Evolutionary conservation across 2,113 vertebrate species (phyloP), one percentile per base, ranked within the genome.

Genomic region (Chlamydotis undulata): DNA sequence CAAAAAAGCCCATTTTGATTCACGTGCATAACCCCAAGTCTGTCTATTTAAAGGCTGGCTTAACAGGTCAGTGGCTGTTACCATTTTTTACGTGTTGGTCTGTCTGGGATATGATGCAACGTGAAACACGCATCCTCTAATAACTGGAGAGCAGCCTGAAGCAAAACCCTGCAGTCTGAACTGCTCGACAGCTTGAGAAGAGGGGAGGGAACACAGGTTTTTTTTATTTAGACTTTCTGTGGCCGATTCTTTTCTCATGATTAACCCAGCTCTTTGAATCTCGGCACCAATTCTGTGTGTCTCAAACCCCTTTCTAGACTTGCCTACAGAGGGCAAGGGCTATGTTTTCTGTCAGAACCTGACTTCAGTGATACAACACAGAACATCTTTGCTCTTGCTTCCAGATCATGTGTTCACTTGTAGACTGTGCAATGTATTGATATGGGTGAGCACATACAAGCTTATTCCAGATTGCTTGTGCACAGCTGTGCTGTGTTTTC

Each of bases 101-200:
- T 84, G 64, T 78, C 68, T 61, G 45, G 35, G 55, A 41, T 86
- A 19, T 50, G 52, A 71, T 81, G 39, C 0, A 2, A 52, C 26
- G 49, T 89, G 88, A 84, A 81, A 87, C 5, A 2, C 3, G 31
- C 39, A 24, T 41, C 71, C 28, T 78, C 29, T 86, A 29, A 55
- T 43, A 87, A 80, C 24, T 56, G 86, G 60, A 83, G 83, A 93
- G 73, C 75, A 89, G 76, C 73, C 83, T 93, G 60, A 49, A 94
- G 61, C 65, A 87, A 96, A 64, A 25, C 10, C 39, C 25, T 33
- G 49, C 12, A 8, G 4, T 80, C 70, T 69, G 82, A 87, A 45
- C 47, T 55, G 59, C 55, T 91, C 76, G 13, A 31, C 22, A 49
- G 71, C 64, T 78, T 60, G 69, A 81, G 59, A 37, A 69, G 70